Evolutionary conservation across 2,888 invertebrate genomes (phyloP).

Genomic region (Nomada lathburiana): DNA sequence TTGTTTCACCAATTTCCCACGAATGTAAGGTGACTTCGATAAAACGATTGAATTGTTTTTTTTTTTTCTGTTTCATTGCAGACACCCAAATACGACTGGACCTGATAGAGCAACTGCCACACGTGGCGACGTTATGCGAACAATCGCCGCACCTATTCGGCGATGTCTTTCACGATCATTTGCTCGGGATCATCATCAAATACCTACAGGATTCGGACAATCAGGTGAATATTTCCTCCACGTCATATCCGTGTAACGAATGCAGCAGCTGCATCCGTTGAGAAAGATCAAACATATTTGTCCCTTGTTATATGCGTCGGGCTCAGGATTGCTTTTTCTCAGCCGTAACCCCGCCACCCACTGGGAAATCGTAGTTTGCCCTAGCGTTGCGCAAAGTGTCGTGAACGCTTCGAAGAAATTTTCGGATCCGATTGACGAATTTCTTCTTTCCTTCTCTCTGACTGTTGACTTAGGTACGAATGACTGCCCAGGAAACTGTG

Average conservation of each 20-base stretch:
- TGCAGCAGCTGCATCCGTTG: no score
- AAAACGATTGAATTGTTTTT: background rate
- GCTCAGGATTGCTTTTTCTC: background rate
- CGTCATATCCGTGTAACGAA: background rate
- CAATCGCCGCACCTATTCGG: conserved; percentile 85
- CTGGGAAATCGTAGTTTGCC: conserved; percentile 1
- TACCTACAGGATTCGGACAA: conserved; percentile 87
- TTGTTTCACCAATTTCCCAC: no score
- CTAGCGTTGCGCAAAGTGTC: background rate
- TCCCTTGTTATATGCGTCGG: background rate
- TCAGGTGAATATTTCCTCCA: conserved; percentile 84
- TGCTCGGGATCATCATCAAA: conserved; percentile 88
- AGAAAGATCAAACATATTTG: background rate
- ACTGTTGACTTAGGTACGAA: conserved; percentile 86
- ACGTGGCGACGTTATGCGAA: conserved; percentile 87
- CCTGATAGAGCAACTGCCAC: conserved; percentile 89
- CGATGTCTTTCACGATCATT: conserved; percentile 86
- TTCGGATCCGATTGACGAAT: conserved; percentile 16
- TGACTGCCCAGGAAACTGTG: conserved; percentile 88
- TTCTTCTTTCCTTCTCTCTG: conserved; percentile 3
- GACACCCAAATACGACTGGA: conserved; percentile 87
- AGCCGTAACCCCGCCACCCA: background rate
- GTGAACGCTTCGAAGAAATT: conserved; percentile 1
- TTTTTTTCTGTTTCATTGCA: conserved; percentile 80
- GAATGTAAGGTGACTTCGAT: background rate